phyloP scores from a whole-genome alignment of 2,888 invertebrate genomes.

The Cryptocheilus praepositus region DNA sequence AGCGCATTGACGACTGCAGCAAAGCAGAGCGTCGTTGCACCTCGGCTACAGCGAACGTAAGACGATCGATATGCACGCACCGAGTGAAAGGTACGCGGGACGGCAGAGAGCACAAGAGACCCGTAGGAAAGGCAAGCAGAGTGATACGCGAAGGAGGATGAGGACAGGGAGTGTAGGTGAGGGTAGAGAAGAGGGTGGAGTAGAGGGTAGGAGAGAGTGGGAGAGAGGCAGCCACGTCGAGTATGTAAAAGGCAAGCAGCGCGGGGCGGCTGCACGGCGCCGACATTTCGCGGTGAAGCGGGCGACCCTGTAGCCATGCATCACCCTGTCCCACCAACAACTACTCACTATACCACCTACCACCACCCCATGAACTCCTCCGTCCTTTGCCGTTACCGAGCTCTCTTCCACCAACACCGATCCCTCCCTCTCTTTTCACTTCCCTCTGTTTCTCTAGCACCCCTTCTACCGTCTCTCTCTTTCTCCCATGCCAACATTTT shows the following conservation, averaged over 20 bases:
- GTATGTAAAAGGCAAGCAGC: conserved; percentile 56
- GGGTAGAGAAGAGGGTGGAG: conserved; percentile 25
- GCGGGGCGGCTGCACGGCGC: conserved; percentile 60
- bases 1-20: conserved; percentile 9
- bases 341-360: conserved; percentile 53
- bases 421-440: conserved; percentile 28
- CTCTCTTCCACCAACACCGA: conserved; percentile 38
- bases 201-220: not conserved
- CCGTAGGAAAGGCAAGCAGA: conserved; percentile 52
- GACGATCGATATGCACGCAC: conserved; percentile 50
- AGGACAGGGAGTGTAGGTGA: conserved; percentile 24
- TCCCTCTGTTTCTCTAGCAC: conserved; percentile 14
- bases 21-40: not conserved
- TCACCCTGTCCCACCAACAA: conserved; percentile 66
- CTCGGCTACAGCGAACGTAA: conserved; percentile 18
- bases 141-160: conserved; percentile 41
- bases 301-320: conserved; percentile 67
- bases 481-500: conserved; percentile 23
- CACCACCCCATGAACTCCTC: conserved; percentile 8
- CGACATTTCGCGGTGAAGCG: conserved; percentile 67
- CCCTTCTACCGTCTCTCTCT: conserved; percentile 18
- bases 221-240: conserved; percentile 31
- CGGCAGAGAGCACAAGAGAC: conserved; percentile 25
- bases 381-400: conserved; percentile 36
- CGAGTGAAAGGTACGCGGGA: conserved; percentile 40